A percentile compares a stretch with the other conserved stretches of the same genome.
Conservation (phyloP, 1,140 invertebrate species). For the Octopus sinensis region DNA sequence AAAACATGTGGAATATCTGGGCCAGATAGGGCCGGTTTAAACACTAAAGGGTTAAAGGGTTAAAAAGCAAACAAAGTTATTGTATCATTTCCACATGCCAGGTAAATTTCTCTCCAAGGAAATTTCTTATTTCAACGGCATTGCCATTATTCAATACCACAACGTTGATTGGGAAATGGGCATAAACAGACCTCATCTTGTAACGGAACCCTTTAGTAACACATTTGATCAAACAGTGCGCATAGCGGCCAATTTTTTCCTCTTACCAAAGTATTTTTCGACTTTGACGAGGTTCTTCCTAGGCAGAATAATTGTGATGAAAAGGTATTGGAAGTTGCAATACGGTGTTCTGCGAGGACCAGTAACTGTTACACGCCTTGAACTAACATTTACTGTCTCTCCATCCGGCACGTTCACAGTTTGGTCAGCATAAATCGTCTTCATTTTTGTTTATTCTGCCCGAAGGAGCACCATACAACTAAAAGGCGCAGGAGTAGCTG, state of each 20-base stretch:
- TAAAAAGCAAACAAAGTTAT: no score
- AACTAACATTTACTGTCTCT: slow-evolving; percentile 82
- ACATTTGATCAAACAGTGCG: slow-evolving; percentile 97
- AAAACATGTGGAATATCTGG: no score
- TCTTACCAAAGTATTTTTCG: slow-evolving; percentile 98
- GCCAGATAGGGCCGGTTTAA: no score
- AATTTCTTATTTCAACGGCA: slow-evolving; percentile 82
- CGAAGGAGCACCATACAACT: no score
- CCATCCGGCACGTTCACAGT: slow-evolving; percentile 87
- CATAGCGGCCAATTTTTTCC: slow-evolving; percentile 96
- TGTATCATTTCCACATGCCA: slow-evolving; percentile 90
- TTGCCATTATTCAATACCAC: slow-evolving; percentile 75
- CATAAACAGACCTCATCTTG: slow-evolving; percentile 99
- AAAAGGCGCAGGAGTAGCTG: no score
- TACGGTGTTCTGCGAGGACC: slow-evolving; percentile 87
- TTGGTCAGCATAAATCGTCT: slow-evolving; percentile 91
- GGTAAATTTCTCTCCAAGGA: slow-evolving; percentile 97
- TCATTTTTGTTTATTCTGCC: slow-evolving; percentile 67
- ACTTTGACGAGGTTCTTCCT: slow-evolving; percentile 67
- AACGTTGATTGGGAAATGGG: slow-evolving; percentile 99
- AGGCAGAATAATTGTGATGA: slow-evolving; percentile 78
- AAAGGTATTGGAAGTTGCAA: slow-evolving; percentile 90
- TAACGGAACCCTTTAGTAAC: slow-evolving; percentile 88
- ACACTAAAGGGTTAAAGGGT: no score
- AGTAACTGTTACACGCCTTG: slow-evolving; percentile 87